These are phyloP conservation scores for Andrena bicolor DNA, from an alignment of 2,888 invertebrate genomes.

Conservation along the genomic window DNA sequence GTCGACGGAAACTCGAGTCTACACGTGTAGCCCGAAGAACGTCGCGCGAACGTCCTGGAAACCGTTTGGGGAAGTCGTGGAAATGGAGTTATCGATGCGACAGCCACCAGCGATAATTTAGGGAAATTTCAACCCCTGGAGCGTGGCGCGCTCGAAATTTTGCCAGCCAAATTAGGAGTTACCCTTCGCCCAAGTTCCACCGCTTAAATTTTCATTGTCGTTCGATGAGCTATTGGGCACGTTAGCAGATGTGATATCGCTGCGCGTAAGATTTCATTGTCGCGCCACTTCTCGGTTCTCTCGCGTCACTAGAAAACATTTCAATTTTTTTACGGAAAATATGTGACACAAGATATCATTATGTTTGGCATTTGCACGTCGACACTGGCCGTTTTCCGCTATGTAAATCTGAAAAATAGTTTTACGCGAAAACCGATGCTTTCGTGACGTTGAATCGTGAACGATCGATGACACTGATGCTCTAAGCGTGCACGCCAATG, in stretches of 20 bases:
- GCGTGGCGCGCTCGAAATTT: conserved; percentile 9
- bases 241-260: background rate
- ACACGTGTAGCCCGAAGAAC: conserved; percentile 18
- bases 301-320: background rate
- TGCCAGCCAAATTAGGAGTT: conserved; percentile 26
- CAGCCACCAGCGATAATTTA: conserved; percentile 33
- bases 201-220: conserved; percentile 5
- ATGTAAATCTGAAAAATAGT: background rate
- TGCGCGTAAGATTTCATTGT: background rate
- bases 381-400: too few relatives aligned
- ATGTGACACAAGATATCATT: too few relatives aligned
- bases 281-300: background rate
- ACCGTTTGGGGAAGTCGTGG: conserved; percentile 6
- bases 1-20: conserved; percentile 26
- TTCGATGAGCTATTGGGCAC: background rate
- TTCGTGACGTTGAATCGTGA: background rate
- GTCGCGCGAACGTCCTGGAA: conserved; percentile 27
- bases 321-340: too few relatives aligned
- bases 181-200: conserved; percentile 9
- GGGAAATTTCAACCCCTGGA: conserved; percentile 3
- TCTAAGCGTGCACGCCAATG: background rate
- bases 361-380: too few relatives aligned
- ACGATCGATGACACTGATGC: conserved; percentile 20
- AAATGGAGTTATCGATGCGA: conserved; percentile 35
- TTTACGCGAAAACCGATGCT: background rate